phyloP scores from a whole-genome alignment of 2,888 invertebrate genomes.

The Uloborus plumipes region DNA sequence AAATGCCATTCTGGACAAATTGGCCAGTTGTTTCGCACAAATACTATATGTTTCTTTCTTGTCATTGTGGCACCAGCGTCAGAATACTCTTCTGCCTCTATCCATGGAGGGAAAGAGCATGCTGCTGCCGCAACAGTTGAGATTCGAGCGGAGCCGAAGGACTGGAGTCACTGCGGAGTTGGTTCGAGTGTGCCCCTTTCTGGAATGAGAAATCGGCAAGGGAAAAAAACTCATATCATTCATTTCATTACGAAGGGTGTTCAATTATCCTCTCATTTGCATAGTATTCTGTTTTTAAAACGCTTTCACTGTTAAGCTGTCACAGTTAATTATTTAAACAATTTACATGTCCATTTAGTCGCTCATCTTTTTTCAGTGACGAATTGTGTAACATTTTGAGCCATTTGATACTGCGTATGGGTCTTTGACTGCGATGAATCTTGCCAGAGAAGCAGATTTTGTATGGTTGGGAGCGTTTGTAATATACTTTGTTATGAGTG shows the following conservation, averaged over 20 bases:
- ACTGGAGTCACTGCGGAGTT: not conserved
- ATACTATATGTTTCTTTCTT: conserved; percentile 42
- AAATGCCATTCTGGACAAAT: conserved; percentile 26
- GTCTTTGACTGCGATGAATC: not conserved
- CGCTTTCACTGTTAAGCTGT: conserved; percentile 37
- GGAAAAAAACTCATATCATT: conserved; percentile 40
- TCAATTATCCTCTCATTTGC: conserved; percentile 28
- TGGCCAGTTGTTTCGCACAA: conserved; percentile 50
- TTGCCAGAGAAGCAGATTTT: not conserved
- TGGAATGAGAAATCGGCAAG: not conserved
- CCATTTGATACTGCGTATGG: not conserved
- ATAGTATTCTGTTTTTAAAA: conserved; percentile 47
- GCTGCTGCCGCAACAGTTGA: conserved; percentile 23
- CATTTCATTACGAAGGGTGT: conserved; percentile 21
- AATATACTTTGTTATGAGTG: not conserved
- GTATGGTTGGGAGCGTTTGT: conserved; percentile 1
- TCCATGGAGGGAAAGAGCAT: conserved; percentile 31
- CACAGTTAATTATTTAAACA: conserved; percentile 27
- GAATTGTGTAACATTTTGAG: too few species aligned
- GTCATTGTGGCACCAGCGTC: conserved; percentile 47
- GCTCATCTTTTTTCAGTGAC: not conserved
- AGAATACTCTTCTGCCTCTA: conserved; percentile 42
- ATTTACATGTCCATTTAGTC: conserved; percentile 7
- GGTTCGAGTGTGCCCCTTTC: not conserved
- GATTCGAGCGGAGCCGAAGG: conserved; percentile 3